These are phyloP conservation scores for Phymastichus coffea DNA, from an alignment of 1,140 invertebrate genomes.

Conservation along the genomic window DNA sequence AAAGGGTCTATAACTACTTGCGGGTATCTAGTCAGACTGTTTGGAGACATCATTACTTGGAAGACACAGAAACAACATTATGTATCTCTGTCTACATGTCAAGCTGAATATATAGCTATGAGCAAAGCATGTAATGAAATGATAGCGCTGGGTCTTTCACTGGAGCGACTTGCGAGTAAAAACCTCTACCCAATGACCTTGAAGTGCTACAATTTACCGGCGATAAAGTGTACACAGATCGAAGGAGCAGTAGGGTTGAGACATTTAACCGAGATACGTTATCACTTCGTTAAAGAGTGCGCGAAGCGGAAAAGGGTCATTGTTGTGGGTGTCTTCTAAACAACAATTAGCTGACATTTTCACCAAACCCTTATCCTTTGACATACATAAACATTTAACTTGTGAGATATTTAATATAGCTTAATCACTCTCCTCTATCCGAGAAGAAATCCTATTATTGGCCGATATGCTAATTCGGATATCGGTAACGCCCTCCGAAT, in stretches of 20 bases:
- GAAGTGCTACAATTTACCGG: slow-evolving; percentile 2
- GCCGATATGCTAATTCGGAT: no score
- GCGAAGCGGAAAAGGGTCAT: neutral
- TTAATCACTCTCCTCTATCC: no score
- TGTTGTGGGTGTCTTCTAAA: neutral
- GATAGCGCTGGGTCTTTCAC: neutral
- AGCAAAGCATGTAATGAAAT: slow-evolving; percentile 20
- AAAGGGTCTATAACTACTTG: slow-evolving; percentile 8
- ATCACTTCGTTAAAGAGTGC: neutral
- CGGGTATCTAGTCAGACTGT: slow-evolving; percentile 13
- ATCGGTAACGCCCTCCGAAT: no score
- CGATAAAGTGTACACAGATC: neutral
- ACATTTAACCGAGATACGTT: neutral
- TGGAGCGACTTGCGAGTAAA: neutral
- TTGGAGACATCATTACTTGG: slow-evolving; percentile 1
- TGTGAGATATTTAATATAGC: neutral
- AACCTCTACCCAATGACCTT: neutral
- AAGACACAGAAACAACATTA: slow-evolving; percentile 9
- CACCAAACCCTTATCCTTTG: neutral
- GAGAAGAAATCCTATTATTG: no score
- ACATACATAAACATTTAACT: neutral
- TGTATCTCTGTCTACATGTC: slow-evolving; percentile 22
- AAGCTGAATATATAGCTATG: slow-evolving; percentile 26
- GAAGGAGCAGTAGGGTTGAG: neutral
- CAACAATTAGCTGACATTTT: neutral